Conservation (phyloP, 2,888 invertebrate species). For the Pristionchus fissidentatus region DNA sequence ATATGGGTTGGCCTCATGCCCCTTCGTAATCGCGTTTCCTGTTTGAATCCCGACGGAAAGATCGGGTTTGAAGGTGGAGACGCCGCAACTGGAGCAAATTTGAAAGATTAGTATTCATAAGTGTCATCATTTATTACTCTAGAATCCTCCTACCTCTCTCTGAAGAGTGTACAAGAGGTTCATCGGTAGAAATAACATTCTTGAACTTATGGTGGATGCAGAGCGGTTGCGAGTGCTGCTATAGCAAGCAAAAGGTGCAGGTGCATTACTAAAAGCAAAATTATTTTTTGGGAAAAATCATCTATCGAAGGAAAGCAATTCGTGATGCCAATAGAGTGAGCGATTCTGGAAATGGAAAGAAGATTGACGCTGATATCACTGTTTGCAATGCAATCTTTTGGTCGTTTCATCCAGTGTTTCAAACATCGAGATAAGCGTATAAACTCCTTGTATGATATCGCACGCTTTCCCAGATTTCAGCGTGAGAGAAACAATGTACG, state of each 20-base stretch:
- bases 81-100: background rate
- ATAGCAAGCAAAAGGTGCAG: background rate
- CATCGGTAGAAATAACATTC: background rate
- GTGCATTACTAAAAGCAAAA: background rate
- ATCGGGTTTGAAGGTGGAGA: conserved; percentile 8
- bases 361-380: too few relatives aligned
- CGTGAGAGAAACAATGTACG: too few relatives aligned
- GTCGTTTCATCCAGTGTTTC: too few relatives aligned
- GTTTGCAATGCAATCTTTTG: too few relatives aligned
- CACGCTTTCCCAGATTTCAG: too few relatives aligned
- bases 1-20: background rate
- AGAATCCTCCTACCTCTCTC: background rate
- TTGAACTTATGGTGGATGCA: conserved; percentile 1
- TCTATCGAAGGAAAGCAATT: too few relatives aligned
- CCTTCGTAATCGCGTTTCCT: background rate
- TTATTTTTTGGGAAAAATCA: too few relatives aligned
- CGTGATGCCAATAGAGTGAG: too few relatives aligned
- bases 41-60: background rate
- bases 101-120: background rate
- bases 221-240: background rate
- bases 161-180: background rate
- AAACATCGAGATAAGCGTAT: too few relatives aligned
- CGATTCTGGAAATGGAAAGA: too few relatives aligned
- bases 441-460: too few relatives aligned
- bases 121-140: background rate